Percentiles rank a stretch among this genome's conserved stretches.
phyloP scores from a whole-genome alignment of 2,797 vertebrate species.

The Neosilurus hyrtlii region DNA sequence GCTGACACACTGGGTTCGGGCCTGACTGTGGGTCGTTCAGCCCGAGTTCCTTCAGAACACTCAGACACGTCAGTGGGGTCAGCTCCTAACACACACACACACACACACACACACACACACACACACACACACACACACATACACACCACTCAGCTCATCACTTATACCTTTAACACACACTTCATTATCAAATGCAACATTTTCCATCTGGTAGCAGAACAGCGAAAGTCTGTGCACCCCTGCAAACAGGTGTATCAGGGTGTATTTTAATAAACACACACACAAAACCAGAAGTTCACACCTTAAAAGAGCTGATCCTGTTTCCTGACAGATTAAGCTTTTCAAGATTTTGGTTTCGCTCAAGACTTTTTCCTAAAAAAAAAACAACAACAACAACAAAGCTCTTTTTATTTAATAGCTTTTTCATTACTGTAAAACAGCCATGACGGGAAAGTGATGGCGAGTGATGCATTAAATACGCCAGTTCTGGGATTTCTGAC shows the following conservation, averaged over 20 bases:
- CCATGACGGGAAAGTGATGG: not conserved
- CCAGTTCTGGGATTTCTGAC: not conserved
- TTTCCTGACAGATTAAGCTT: conserved; percentile 87
- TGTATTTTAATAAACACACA: too few species aligned
- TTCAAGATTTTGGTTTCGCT: conserved; percentile 77
- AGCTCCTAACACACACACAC: conserved; percentile 75
- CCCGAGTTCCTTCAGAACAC: conserved; percentile 73
- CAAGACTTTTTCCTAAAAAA: conserved; percentile 71
- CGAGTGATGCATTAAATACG: too few species aligned
- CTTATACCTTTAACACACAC: not conserved
- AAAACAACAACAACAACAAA: conserved; percentile 5
- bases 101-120: conserved; percentile 33
- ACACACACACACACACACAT: conserved; percentile 6
- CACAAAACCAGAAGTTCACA: conserved; percentile 13
- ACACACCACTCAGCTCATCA: conserved; percentile 12
- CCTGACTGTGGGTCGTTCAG: conserved; percentile 80
- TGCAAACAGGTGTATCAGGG: not conserved
- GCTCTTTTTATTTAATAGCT: not conserved
- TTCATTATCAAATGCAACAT: not conserved
- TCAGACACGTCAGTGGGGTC: conserved; percentile 73
- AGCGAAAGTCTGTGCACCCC: not conserved
- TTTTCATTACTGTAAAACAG: not conserved
- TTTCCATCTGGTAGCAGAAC: not conserved
- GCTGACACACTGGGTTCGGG: conserved; percentile 82
- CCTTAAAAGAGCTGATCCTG: conserved; percentile 85